Evolutionary conservation across 1,140 invertebrate species (phyloP).

Genomic region (Heliconius melpomene): DNA sequence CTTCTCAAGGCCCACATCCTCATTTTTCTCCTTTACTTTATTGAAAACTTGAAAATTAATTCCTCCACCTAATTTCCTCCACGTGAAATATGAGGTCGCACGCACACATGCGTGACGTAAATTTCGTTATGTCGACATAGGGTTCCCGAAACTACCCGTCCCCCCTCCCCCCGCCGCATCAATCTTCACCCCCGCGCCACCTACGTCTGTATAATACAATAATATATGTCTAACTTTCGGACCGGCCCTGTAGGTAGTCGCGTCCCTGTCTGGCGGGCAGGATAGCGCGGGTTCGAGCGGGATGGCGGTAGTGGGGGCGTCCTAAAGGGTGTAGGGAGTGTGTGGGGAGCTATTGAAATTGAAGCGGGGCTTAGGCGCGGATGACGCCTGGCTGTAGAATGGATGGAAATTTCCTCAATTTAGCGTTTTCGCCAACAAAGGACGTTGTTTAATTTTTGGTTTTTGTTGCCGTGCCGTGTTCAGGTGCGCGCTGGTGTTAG

Average conservation of each 20-base stretch:
- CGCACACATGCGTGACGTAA: constrained; percentile 66
- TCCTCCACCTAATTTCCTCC: constrained; percentile 74
- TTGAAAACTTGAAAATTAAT: constrained; percentile 80
- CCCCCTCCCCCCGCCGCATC: constrained; percentile 66
- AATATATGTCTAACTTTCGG: constrained; percentile 81
- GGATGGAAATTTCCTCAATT: constrained; percentile 81
- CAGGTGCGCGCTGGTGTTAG: constrained; percentile 52
- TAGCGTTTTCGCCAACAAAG: constrained; percentile 80
- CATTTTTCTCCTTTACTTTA: constrained; percentile 73
- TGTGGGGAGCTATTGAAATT: constrained; percentile 80
- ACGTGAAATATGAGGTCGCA: constrained; percentile 74
- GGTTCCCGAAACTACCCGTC: constrained; percentile 73
- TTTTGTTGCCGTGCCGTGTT: constrained; percentile 64
- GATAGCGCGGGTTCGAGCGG: constrained; percentile 27
- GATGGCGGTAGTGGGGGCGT: constrained; percentile 59
- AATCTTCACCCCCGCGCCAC: constrained; percentile 77
- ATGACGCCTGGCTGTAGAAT: constrained; percentile 80
- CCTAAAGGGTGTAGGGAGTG: constrained; percentile 78
- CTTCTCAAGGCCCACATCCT: constrained; percentile 39
- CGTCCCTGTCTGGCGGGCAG: constrained; percentile 42
- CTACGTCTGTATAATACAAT: constrained; percentile 79
- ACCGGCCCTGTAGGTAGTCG: constrained; percentile 75
- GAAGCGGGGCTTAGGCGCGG: constrained; percentile 79
- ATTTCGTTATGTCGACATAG: constrained; percentile 76
- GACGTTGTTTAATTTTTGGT: constrained; percentile 80